Evolutionary conservation across 2,888 invertebrate species (phyloP).

Genomic region (Itoplectis maculator): DNA sequence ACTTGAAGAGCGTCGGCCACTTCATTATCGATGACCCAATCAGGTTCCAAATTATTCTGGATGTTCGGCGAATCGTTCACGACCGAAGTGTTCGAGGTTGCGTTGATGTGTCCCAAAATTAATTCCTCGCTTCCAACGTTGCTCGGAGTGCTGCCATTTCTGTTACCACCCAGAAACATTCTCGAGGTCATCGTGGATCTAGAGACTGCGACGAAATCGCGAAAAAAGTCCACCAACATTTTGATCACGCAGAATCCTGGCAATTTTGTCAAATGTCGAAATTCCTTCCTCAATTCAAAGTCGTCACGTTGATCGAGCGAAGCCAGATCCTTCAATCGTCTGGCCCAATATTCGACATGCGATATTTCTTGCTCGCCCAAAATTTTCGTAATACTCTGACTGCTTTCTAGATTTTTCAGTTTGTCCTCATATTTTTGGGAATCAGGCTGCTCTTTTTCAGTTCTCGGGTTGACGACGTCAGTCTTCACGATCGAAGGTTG

Average conservation of each 20-base stretch:
- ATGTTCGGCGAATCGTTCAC: neutral
- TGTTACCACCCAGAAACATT: slow-evolving; percentile 8
- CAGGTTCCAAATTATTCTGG: neutral
- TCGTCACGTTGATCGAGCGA: slow-evolving; percentile 31
- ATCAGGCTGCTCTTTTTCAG: neutral
- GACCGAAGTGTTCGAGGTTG: neutral
- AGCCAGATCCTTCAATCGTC: slow-evolving; percentile 52
- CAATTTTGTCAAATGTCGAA: slow-evolving; percentile 48
- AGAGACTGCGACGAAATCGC: slow-evolving; percentile 47
- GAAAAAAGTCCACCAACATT: slow-evolving; percentile 59
- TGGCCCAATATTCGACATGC: slow-evolving; percentile 54
- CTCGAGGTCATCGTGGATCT: slow-evolving; percentile 59
- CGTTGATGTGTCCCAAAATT: slow-evolving; percentile 13
- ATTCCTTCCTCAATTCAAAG: slow-evolving; percentile 9
- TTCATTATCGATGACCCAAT: slow-evolving; percentile 18
- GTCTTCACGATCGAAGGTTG: neutral
- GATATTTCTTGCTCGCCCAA: slow-evolving; percentile 52
- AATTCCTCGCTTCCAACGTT: slow-evolving; percentile 25
- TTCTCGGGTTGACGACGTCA: neutral
- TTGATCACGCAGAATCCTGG: slow-evolving; percentile 59
- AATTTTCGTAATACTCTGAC: slow-evolving; percentile 39
- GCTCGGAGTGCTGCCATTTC: slow-evolving; percentile 4
- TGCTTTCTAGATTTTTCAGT: neutral
- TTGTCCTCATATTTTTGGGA: slow-evolving; percentile 4
- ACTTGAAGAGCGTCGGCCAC: neutral